phyloP scores from a whole-genome alignment of 2,888 invertebrate genomes.

The Nephrocerus scutellatus region DNA sequence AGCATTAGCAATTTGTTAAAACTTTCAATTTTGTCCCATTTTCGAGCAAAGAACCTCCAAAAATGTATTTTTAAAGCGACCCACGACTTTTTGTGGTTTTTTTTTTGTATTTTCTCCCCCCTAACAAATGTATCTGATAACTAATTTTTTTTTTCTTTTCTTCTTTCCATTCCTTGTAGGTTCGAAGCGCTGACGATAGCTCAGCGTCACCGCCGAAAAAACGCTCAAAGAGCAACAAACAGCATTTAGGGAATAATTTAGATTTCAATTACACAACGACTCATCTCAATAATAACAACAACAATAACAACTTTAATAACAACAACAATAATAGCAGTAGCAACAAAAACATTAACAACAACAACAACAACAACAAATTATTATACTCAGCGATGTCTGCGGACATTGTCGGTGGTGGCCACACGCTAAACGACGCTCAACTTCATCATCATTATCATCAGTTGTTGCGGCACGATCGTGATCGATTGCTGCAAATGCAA shows the following conservation, averaged over 20 bases:
- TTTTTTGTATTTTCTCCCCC: too few species aligned
- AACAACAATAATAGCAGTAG: slow-evolving; percentile 19
- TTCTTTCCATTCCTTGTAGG: slow-evolving; percentile 8
- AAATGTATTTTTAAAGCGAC: too few species aligned
- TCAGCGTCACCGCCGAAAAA: slow-evolving; percentile 25
- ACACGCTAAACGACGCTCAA: slow-evolving; percentile 6
- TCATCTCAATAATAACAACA: slow-evolving; percentile 34
- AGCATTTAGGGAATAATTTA: slow-evolving; percentile 14
- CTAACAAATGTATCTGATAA: too few species aligned
- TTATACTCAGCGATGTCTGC: not conserved
- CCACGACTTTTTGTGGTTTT: too few species aligned
- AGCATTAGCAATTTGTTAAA: too few species aligned
- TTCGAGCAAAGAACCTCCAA: too few species aligned
- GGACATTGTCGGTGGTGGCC: not conserved
- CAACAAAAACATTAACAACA: slow-evolving; percentile 14
- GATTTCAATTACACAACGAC: slow-evolving; percentile 17
- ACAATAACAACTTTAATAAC: slow-evolving; percentile 15
- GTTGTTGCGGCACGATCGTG: too few species aligned
- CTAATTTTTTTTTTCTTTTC: not conserved
- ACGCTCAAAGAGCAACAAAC: slow-evolving; percentile 25
- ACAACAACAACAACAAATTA: slow-evolving; percentile 1
- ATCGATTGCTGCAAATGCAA: too few species aligned
- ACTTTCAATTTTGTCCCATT: too few species aligned
- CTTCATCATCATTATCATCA: slow-evolving; percentile 12
- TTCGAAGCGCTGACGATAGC: slow-evolving; percentile 21